These are phyloP conservation scores for Oreochromis mossambicus DNA, from an alignment of 2,797 vertebrate genomes.

Conservation along the genomic window DNA sequence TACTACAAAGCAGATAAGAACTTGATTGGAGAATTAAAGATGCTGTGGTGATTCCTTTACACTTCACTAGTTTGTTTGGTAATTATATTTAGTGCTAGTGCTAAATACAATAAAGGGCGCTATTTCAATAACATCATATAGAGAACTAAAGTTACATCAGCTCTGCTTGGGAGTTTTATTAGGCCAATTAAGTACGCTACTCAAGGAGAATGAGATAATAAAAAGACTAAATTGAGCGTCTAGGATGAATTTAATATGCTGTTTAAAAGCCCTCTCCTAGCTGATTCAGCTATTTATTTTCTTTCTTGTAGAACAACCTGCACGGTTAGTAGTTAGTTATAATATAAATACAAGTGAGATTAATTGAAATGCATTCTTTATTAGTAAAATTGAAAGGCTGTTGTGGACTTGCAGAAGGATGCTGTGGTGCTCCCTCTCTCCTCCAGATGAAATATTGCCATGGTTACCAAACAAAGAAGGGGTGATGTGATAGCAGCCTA, in stretches of 20 bases:
- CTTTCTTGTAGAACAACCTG: background rate
- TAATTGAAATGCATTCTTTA: background rate
- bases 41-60: background rate
- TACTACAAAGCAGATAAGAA: background rate
- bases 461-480: conserved; percentile 85
- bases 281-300: background rate
- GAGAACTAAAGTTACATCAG: background rate
- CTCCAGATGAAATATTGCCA: conserved; percentile 79
- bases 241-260: background rate
- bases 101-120: background rate
- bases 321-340: background rate
- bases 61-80: background rate
- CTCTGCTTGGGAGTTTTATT: background rate
- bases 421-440: conserved; percentile 57
- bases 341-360: background rate
- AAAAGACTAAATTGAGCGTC: background rate
- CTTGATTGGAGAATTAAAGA: background rate
- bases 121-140: background rate
- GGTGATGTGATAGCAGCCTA: conserved; percentile 68
- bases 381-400: background rate
- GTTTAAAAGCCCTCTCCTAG: background rate
- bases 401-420: conserved; percentile 20
- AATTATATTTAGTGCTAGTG: background rate
- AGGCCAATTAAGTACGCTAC: background rate
- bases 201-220: background rate